Base-by-base conservation (phyloP, 1,140 invertebrate species). In the Zaprionus gabonicus region DNA sequence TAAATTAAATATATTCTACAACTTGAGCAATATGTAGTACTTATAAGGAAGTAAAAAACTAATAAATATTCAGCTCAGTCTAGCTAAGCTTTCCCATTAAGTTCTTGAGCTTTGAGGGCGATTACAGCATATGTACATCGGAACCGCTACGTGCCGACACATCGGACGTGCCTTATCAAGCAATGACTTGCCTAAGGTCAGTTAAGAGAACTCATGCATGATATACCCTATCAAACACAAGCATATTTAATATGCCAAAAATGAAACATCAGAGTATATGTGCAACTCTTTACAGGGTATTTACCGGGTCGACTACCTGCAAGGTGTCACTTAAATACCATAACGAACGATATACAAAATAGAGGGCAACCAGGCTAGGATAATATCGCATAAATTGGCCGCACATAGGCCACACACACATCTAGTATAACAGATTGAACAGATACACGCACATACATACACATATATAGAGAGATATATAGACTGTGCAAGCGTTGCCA, bases 361-460 rank as follows among this genome's bases (percentile, higher is more conserved):
- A 25, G 46, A 23, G 46, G 46, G 46, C 46, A 51, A 51, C 46
- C 17, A 77, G 70, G 41, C 75, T 64, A 73, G 71, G 75, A 73
- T 76, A 76, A 51, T 51, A 76, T 69, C 65, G 60, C 72, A 78
- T 70, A 58, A 53, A 53, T 66, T 38, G 31, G 12, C 49, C 28
- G 20, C 28, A 31, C 25, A 58, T 58, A 58, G 27, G 41, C 41
- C 41, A 46, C 17, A 17, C 12, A 36, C 36, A 38, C 31, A 34
- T 34, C 31, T 17, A 46, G 27, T 56, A 56, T 25, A 27, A 56
- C 53, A 25, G 27, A 44, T 66, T 36, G 25, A 17, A 56, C 41
- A 34, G 13, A 31, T 58, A 59, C 28, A 57, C 31, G 9, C 49
- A 38, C 36, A 62, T 28, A 36, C 20, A 38, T 15, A 53, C 4